Base-by-base conservation (phyloP, 2,888 invertebrate species). In the Choristoneura rosaceana region DNA sequence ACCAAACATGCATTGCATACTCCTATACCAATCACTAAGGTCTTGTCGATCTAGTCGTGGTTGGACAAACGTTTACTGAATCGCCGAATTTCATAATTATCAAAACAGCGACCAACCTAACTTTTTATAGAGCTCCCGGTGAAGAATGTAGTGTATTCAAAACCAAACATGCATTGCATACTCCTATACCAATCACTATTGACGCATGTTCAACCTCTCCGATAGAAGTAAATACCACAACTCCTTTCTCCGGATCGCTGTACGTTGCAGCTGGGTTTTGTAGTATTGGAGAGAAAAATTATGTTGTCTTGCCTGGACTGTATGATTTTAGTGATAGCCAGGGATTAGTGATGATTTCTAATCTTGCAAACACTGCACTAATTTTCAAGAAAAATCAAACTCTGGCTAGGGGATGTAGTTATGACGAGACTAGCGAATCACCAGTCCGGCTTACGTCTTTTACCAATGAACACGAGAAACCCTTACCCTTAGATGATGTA, bases 11-110 rank as follows among this genome's bases (percentile, higher is more conserved):
- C 62, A 1, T 17, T 45, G 10, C n/a, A n/a, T n/a, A n/a, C n/a
- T n/a, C n/a, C n/a, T n/a, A n/a, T n/a, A n/a, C n/a, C n/a, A n/a
- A n/a, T n/a, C n/a, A n/a, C n/a, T n/a, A 50, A 8, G 33, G 33
- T 7, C 14, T 14, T 5, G 34, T 63, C 17, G 63, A 63, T 50
- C 4, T 63, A 9, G 34, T 63, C 7, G 47, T 47, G 14, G 63
- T 63, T 4, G 63, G 63, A 1, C 63, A 63, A 47, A 47, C 63
- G 1, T 63, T 63, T 47, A 47, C 63, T 12, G 63, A 63, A 33
- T 34, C 14, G 1, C 63, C 63, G 3, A 63, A 63, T 63, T 14
- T 63, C 0, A 17, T 61, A 8, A 61, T 61, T 2, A 17, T 43
- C 4, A 61, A 61, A 61, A 61, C 61, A 3, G 5, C 61, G 9